A percentile compares a stretch with the other conserved stretches of the same genome.
Evolutionary conservation across 1,140 invertebrate species (phyloP).

Genomic region (Panagrolaimus sp.): DNA sequence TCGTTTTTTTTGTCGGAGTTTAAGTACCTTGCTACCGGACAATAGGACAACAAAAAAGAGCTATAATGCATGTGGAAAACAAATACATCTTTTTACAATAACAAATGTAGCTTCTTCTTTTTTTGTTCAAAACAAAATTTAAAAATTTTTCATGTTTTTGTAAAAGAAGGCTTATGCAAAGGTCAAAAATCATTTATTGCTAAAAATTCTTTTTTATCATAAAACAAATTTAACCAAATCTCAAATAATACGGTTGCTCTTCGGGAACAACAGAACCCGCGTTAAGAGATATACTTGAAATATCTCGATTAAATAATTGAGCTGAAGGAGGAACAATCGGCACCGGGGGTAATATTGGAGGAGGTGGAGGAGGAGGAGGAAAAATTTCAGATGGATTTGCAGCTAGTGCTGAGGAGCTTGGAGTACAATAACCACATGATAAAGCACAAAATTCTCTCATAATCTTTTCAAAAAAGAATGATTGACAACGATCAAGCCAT

Average conservation of each 20-base stretch:
- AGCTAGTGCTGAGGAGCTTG: not conserved
- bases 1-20: no score
- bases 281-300: not conserved
- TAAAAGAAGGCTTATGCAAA: no score
- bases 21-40: no score
- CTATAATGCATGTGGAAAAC: no score
- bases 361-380: not conserved
- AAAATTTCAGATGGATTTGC: not conserved
- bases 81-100: no score
- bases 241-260: conserved; percentile 9
- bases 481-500: conserved; percentile 48
- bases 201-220: no score
- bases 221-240: not conserved
- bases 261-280: conserved; percentile 7
- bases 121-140: no score
- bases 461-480: conserved; percentile 51
- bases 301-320: conserved; percentile 11
- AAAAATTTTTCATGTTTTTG: no score
- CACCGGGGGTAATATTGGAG: not conserved
- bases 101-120: no score
- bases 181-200: no score
- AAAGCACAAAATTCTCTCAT: conserved; percentile 49
- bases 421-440: conserved; percentile 32
- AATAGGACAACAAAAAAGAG: no score
- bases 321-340: conserved; percentile 6